These are phyloP conservation scores for Daptonema setosum DNA, from an alignment of 2,888 invertebrate species.

Conservation along the genomic window DNA sequence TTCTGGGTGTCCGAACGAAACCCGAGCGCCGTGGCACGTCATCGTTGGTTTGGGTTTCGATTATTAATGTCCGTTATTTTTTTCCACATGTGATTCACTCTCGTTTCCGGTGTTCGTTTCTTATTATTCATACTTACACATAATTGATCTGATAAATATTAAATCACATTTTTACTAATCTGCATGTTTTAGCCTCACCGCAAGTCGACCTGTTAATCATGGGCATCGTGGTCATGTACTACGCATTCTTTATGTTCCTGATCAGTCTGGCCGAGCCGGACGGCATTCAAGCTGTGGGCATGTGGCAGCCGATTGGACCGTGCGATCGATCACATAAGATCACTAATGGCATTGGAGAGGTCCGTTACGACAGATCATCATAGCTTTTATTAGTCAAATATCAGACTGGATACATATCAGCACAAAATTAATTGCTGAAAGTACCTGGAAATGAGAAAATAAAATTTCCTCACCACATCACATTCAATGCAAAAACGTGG, in stretches of 20 bases:
- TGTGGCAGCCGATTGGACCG: constrained; percentile 52
- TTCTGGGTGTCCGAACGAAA: neutral
- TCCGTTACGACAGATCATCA: constrained; percentile 30
- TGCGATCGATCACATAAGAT: constrained; percentile 42
- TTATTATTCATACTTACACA: no score
- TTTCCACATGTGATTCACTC: no score
- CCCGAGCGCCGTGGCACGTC: neutral
- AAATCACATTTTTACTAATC: no score
- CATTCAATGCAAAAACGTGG: no score
- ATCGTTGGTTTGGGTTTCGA: neutral
- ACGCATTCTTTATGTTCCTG: constrained; percentile 41
- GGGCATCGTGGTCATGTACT: constrained; percentile 35
- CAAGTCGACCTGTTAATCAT: neutral
- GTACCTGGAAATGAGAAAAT: no score
- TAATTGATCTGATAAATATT: no score
- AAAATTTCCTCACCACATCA: no score
- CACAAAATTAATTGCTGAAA: no score
- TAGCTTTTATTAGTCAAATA: no score
- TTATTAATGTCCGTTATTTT: neutral
- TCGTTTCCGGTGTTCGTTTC: no score
- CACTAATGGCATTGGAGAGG: constrained; percentile 46
- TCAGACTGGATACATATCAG: no score
- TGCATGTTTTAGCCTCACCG: neutral
- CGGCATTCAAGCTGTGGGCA: constrained; percentile 43
- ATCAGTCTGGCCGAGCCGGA: constrained; percentile 46